Evolutionary conservation across 2,888 invertebrate genomes (phyloP), one percentile per base, ranked within the genome.

Genomic region (Cryptus armator): DNA sequence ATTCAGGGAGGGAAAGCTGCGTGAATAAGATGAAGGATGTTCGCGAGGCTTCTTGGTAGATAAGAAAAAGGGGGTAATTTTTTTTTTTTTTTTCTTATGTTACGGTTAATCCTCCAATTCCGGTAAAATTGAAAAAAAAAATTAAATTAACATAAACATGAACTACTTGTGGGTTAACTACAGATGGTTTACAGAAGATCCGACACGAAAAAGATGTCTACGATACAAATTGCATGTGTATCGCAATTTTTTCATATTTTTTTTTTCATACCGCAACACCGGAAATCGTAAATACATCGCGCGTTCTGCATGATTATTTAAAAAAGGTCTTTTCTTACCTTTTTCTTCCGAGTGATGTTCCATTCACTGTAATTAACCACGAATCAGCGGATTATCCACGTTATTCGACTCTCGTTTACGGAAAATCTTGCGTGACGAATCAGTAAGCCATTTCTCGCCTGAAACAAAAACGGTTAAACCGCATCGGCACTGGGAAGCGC

Each of bases 371-470:
- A 64, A 48, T 75, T 64, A 64, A 12, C 24, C 46, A 59, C 44
- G 74, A 51, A 66, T 76, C 51, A 43, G 37, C 19, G 75, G 64
- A 75, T 75, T 64, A 75, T 24, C 66, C 48, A 16, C 14, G n/a
- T 59, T 68, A 24, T 44, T 64, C 29, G 5, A n/a, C 16, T 37
- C 86, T 86, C 83, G 85, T 87, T 88, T 85, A 67, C 85, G 87
- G 74, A 86, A 88, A 68, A 89, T 87, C 86, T 87, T 77, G 83
- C 88, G 83, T 87, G 83, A 87, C 86, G 88, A 76, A 71, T 72
- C 64, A 68, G 75, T 81, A 76, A 81, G 72, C 86, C 86, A 85
- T 56, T 62, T 56, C 53, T 53, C 75, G 24, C 16, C 48, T 16
- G 64, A 75, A 19, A 75, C 74, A 75, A 75, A 75, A 79, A 66